phyloP scores from a whole-genome alignment of 2,888 invertebrate species.

The Ametastegia equiseti region DNA sequence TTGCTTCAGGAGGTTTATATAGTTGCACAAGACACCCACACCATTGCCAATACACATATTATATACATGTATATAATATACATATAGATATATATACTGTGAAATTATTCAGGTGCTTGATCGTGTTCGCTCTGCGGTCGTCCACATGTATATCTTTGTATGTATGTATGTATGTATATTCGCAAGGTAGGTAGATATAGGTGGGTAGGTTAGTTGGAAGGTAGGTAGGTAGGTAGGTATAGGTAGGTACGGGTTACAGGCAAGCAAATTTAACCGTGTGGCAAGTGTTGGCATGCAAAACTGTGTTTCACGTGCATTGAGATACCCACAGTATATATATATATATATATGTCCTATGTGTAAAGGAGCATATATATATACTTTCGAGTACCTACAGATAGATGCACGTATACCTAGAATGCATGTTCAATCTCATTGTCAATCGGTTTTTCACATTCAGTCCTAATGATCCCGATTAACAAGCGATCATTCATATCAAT shows the following conservation, averaged over 20 bases:
- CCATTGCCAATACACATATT: background rate
- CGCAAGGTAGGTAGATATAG: slow-evolving; percentile 23
- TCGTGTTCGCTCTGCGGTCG: slow-evolving; percentile 42
- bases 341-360: background rate
- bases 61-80: background rate
- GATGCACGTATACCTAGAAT: too few species aligned
- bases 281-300: slow-evolving; percentile 27
- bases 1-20: background rate
- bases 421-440: too few species aligned
- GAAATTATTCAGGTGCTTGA: slow-evolving; percentile 39
- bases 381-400: background rate
- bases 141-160: too few species aligned
- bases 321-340: background rate
- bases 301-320: slow-evolving; percentile 9
- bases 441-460: too few species aligned
- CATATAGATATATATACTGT: background rate
- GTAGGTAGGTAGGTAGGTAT: slow-evolving; percentile 17
- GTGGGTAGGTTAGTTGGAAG: background rate
- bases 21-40: slow-evolving; percentile 63
- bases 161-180: too few species aligned
- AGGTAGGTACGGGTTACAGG: slow-evolving; percentile 33
- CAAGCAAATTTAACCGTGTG: slow-evolving; percentile 35
- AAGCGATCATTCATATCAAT: too few species aligned
- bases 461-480: too few species aligned
- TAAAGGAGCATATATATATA: background rate